Evolutionary conservation across 2,797 vertebrate species (phyloP).

Genomic region (Acanthiza pusilla): DNA sequence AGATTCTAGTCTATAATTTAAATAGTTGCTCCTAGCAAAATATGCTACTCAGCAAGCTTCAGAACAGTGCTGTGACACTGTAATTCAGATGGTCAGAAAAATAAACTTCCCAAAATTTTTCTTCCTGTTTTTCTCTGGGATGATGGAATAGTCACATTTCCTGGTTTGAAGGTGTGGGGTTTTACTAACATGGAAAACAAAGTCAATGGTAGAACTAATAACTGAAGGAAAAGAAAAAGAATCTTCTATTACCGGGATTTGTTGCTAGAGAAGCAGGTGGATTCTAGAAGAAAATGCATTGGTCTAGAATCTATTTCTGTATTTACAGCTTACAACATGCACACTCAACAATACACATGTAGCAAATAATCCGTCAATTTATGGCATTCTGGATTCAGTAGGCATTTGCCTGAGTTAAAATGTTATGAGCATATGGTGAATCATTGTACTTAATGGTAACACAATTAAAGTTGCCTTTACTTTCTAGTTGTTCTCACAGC

Average conservation of each 20-base stretch:
- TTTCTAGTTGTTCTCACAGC: neutral
- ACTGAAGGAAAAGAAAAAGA: neutral
- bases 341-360: neutral
- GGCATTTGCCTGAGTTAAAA: neutral
- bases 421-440: neutral
- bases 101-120: neutral
- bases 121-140: neutral
- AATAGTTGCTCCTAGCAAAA: slow-evolving; percentile 14
- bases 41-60: neutral
- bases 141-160: neutral
- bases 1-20: slow-evolving; percentile 32
- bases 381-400: neutral
- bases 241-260: neutral
- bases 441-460: neutral
- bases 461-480: neutral
- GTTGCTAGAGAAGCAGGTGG: neutral
- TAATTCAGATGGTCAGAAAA: neutral
- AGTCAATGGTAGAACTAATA: neutral
- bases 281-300: neutral
- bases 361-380: neutral
- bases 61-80: neutral
- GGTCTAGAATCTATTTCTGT: neutral
- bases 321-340: neutral
- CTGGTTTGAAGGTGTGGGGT: neutral
- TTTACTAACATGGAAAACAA: neutral